These are phyloP conservation scores for Dione juno DNA, from an alignment of 2,888 invertebrate genomes.

Conservation along the genomic window DNA sequence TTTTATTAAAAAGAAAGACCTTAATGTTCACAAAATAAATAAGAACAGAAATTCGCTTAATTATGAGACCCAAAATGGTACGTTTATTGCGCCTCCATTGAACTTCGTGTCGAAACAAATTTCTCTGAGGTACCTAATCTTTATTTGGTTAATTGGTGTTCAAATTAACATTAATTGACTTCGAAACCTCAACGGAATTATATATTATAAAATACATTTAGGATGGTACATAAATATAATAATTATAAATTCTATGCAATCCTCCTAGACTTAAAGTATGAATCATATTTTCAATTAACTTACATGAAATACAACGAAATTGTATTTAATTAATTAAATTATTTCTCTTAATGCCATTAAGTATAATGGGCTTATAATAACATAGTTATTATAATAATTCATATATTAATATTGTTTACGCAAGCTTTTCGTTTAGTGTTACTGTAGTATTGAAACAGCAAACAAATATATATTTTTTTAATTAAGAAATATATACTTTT, in stretches of 20 bases:
- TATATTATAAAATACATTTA: neutral
- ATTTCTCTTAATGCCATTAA: conserved; percentile 1
- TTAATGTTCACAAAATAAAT: conserved; percentile 11
- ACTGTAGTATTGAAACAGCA: neutral
- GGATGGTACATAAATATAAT: neutral
- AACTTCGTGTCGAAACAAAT: conserved; percentile 32
- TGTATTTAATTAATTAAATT: conserved; percentile 2
- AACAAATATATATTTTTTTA: neutral
- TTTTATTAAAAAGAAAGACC: neutral
- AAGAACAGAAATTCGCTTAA: conserved; percentile 20
- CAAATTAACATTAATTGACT: neutral
- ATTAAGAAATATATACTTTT: too few species aligned
- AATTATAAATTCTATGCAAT: neutral
- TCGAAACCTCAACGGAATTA: neutral
- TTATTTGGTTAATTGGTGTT: conserved; percentile 28
- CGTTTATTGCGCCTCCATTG: conserved; percentile 21
- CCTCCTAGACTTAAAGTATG: neutral
- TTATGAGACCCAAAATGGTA: conserved; percentile 28
- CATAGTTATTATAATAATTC: neutral
- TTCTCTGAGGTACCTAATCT: conserved; percentile 15
- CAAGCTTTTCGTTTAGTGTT: neutral
- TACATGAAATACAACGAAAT: neutral
- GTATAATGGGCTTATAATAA: neutral
- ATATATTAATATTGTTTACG: neutral
- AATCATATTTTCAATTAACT: conserved; percentile 3